These are phyloP conservation scores for Eupithecia subumbrata DNA, from an alignment of 2,888 invertebrate species.

Conservation along the genomic window DNA sequence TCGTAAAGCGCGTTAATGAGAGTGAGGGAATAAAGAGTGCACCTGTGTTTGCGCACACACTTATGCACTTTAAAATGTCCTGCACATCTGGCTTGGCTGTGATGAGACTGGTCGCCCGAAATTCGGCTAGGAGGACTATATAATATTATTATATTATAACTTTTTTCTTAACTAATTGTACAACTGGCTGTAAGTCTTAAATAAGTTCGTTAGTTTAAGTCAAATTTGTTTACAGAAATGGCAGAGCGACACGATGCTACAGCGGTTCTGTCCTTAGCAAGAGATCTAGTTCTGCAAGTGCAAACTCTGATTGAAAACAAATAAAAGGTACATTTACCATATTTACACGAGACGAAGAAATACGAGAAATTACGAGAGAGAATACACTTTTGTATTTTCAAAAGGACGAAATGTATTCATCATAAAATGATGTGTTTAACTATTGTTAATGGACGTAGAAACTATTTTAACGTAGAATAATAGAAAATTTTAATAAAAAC, in stretches of 20 bases:
- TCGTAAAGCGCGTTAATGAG: too few species aligned
- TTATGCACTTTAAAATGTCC: too few species aligned
- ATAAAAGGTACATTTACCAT: slow-evolving; percentile 71
- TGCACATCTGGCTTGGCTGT: too few species aligned
- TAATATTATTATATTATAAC: too few species aligned
- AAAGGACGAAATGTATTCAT: slow-evolving; percentile 10
- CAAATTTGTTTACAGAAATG: slow-evolving; percentile 90
- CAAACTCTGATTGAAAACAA: slow-evolving; percentile 97
- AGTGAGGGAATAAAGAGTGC: too few species aligned
- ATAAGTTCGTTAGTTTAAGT: background rate
- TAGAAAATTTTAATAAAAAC: slow-evolving; percentile 36
- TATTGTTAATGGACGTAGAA: slow-evolving; percentile 24
- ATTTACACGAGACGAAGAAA: slow-evolving; percentile 11
- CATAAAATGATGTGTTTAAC: slow-evolving; percentile 28
- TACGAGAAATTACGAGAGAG: background rate
- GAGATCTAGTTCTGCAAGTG: slow-evolving; percentile 94
- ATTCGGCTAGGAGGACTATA: too few species aligned
- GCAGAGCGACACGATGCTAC: slow-evolving; percentile 96
- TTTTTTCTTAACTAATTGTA: background rate
- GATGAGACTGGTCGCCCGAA: too few species aligned
- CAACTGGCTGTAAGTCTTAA: background rate
- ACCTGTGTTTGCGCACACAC: too few species aligned
- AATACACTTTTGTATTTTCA: background rate
- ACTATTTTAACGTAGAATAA: slow-evolving; percentile 33
- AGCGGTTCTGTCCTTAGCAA: slow-evolving; percentile 91